phyloP scores from a whole-genome alignment of 2,113 vertebrate species.

The Delphinapterus leucas region DNA sequence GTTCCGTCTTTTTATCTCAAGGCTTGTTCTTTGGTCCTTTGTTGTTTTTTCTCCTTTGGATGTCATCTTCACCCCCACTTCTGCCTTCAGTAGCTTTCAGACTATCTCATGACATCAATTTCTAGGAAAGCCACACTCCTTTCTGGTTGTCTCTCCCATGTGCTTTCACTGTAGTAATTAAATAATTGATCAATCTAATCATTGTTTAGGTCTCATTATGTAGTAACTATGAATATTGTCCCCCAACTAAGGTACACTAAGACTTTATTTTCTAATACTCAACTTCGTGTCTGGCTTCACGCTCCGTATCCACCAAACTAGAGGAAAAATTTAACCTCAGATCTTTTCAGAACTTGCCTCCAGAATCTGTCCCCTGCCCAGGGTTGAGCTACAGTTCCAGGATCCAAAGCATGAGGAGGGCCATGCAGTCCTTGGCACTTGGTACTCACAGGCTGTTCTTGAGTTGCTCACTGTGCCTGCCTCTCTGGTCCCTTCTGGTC shows the following conservation, averaged over 20 bases:
- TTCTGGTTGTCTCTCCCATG: not conserved
- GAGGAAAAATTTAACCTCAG: not conserved
- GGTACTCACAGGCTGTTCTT: not conserved
- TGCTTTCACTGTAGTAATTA: not conserved
- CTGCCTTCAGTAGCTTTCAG: not conserved
- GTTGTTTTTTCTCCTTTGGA: not conserved
- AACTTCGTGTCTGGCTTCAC: not conserved
- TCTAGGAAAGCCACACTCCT: not conserved
- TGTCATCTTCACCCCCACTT: not conserved
- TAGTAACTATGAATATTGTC: not conserved
- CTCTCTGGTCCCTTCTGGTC: not conserved
- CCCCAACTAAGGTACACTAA: not conserved
- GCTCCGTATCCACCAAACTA: not conserved
- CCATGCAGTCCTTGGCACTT: not conserved
- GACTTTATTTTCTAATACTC: not conserved
- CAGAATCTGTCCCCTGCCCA: not conserved
- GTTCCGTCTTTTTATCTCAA: not conserved
- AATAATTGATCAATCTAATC: not conserved
- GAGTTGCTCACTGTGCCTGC: not conserved
- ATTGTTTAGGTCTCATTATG: not conserved
- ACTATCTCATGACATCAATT: not conserved
- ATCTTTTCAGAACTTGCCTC: not conserved
- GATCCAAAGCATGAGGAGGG: not conserved
- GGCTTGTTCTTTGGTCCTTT: not conserved
- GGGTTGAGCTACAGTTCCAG: not conserved